Conservation (phyloP, 1,140 invertebrate genomes). For the Hirudo medicinalis region DNA sequence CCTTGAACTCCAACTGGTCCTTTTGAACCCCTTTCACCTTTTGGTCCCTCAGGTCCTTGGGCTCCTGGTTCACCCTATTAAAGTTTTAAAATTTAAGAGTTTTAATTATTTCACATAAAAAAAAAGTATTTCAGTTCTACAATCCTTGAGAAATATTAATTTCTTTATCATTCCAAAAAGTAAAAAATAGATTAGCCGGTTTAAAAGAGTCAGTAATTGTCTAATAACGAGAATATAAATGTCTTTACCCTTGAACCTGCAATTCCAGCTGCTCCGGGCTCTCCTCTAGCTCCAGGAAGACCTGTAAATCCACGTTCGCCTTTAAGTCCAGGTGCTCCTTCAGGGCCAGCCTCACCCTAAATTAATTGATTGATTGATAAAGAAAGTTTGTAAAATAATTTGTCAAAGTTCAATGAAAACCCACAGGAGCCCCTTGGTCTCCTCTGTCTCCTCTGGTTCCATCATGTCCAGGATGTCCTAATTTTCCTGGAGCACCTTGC, state of each 20-base stretch:
- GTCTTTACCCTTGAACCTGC: not conserved
- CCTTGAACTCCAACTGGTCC: not conserved
- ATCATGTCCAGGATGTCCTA: not conserved
- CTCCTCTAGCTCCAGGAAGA: not conserved
- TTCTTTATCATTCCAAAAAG: no score
- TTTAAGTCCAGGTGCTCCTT: conserved; percentile 1
- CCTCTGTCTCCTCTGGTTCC: conserved; percentile 5
- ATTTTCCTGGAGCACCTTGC: not conserved
- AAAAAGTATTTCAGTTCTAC: no score
- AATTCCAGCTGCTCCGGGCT: not conserved
- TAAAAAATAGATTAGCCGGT: no score
- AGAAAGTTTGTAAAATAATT: not conserved
- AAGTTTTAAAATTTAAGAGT: no score
- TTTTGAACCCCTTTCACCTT: conserved; percentile 4
- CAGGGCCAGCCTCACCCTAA: not conserved
- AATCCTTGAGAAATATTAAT: no score
- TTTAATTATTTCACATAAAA: no score
- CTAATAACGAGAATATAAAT: no score
- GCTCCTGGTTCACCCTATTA: not conserved
- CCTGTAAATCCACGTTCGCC: not conserved
- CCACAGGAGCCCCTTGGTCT: not conserved
- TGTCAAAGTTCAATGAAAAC: not conserved
- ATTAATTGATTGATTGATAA: not conserved
- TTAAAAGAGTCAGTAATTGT: no score
- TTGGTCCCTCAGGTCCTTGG: conserved; percentile 2